Percentiles rank a stretch among this genome's conserved stretches.
These are phyloP conservation scores for Eclectus roratus DNA, from an alignment of 2,113 vertebrate genomes.

Conservation along the genomic window DNA sequence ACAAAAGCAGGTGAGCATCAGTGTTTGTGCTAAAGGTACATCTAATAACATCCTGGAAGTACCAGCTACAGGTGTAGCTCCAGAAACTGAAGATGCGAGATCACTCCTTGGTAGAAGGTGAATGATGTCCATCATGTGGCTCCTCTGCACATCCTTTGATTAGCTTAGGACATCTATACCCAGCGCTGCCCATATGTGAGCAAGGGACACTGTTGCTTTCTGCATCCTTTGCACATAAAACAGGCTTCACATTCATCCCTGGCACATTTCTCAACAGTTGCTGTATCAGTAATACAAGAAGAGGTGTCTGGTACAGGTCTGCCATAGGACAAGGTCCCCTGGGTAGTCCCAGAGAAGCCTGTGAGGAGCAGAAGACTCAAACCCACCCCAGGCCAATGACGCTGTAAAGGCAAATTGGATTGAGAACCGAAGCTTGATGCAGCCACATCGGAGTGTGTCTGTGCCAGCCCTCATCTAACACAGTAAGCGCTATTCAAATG, in stretches of 20 bases:
- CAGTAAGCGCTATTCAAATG: background rate
- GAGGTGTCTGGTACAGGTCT: background rate
- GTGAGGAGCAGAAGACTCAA: background rate
- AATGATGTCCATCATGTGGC: rapidly evolving
- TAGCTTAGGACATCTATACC: background rate
- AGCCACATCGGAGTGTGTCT: rapidly evolving
- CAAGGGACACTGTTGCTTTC: background rate
- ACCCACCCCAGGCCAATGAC: background rate
- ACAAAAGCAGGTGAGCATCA: rapidly evolving
- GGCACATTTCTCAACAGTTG: background rate
- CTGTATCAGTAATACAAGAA: background rate
- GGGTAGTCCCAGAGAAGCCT: background rate
- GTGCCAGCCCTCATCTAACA: background rate
- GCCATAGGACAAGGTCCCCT: background rate
- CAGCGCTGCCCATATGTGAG: rapidly evolving
- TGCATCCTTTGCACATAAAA: background rate
- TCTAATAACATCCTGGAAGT: background rate
- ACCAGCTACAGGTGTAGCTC: background rate
- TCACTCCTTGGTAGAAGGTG: background rate
- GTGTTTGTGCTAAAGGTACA: background rate
- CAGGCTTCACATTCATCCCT: background rate
- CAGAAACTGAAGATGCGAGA: background rate
- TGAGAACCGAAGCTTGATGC: background rate
- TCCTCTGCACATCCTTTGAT: background rate
- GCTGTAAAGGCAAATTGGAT: background rate